phyloP scores from a whole-genome alignment of 2,797 vertebrate genomes.

The Coluber constrictor region DNA sequence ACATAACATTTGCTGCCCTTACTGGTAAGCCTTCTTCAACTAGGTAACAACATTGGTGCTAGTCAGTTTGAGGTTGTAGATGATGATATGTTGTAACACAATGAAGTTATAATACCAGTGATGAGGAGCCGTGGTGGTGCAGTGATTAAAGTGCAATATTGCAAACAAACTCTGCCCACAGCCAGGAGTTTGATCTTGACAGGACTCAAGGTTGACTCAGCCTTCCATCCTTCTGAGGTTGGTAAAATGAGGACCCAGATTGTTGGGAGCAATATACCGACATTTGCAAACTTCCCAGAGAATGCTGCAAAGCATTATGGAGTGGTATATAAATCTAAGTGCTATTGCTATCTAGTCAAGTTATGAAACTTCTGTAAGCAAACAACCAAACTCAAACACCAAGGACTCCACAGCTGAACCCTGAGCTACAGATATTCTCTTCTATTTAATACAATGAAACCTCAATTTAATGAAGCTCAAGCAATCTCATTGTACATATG shows the following conservation, averaged over 20 bases:
- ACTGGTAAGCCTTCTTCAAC: background rate
- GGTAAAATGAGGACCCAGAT: background rate
- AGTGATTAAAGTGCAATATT: background rate
- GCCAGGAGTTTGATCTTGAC: background rate
- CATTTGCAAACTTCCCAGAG: background rate
- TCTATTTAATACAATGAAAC: background rate
- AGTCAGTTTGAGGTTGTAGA: background rate
- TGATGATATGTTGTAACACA: background rate
- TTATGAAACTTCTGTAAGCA: background rate
- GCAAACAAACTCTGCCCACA: background rate
- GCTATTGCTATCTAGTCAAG: background rate
- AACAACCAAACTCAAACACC: background rate
- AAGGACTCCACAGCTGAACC: background rate
- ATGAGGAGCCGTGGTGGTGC: background rate
- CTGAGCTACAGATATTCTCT: background rate
- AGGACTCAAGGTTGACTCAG: background rate
- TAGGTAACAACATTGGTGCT: background rate
- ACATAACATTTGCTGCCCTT: background rate
- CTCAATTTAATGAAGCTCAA: background rate
- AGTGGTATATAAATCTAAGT: background rate
- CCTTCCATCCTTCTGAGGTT: background rate
- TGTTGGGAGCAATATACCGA: background rate
- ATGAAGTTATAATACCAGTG: background rate
- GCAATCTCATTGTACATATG: too few relatives aligned
- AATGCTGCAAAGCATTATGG: background rate